Evolutionary conservation across 2,113 vertebrate genomes (phyloP), one percentile per base, ranked within the genome.

Genomic region (Romanogobio albipinnatus): DNA sequence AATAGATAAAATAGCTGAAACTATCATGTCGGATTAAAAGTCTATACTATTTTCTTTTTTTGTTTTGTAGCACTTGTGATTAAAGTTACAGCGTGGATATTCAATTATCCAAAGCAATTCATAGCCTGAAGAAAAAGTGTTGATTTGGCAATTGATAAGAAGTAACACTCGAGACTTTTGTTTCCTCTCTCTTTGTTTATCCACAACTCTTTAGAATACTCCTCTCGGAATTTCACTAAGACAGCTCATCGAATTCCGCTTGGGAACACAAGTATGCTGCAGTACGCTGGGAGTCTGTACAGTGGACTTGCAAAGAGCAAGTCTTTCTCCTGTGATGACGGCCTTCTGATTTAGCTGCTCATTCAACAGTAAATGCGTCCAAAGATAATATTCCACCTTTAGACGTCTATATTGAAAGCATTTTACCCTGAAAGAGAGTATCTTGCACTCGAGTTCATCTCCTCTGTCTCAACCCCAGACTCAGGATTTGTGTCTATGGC

Each of bases 371-470:
- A 68, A 90, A 88, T 83, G 73, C 74, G 76, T 71, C 29, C 68
- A 89, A 86, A 88, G 82, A 91, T 89, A 84, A 53, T 85, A 87
- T 91, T 73, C 91, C 87, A 88, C 87, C 88, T 91, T 83, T 88
- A 87, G 88, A 89, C 84, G 81, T 45, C 2, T 84, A 47, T 84
- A 61, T 82, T 74, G 78, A 90, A 87, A 88, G 83, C 86, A 66
- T 43, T 81, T 83, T 82, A 83, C 87, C 89, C 86, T 71, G 80
- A 91, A 82, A 66, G 61, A 39, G 66, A 36, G 49, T 61, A 15
- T 68, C 29, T 68, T 68, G 64, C 29, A 29, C 24, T 0, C 24
- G 24, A 76, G 77, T 64, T 64, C 39, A 29, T 26, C 59, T 45
- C 0, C 8, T 75, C 45, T 47, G 73, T 51, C 73, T 75, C 5